Evolutionary conservation across 1,140 invertebrate species (phyloP), one percentile per base, ranked within the genome.

Genomic region (Dolichoris vasculosae): DNA sequence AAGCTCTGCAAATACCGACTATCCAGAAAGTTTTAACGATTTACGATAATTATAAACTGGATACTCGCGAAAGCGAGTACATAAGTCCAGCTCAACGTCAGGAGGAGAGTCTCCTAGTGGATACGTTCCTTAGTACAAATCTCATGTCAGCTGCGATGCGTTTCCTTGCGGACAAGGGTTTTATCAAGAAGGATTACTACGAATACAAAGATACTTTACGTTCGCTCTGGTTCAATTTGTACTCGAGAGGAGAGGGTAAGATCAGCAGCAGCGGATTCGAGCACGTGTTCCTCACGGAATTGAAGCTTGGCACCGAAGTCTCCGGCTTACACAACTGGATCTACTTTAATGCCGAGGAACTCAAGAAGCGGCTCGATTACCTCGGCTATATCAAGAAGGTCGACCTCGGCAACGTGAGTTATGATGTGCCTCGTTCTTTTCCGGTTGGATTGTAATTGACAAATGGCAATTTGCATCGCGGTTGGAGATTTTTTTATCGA

Each of bases 271-370:
- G 96, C 40, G 97, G 96, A 2, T 98, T 98, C 89, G 97, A 98
- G 91, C 97, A 98, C 88, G 95, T 97, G 38, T 98, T 98, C 90
- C 93, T 98, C 2, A 96, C 97, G 0, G 97, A 98, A 94, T 93
- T 97, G 0, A 97, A 92, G 95, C 95, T 89, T 92, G 95, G 87
- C 15, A 89, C 88, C n/a, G 95, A 96, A 89, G 95, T 98, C 55
- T 94, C 94, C 89, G 97, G 97, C 20, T 93, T 98, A 82, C 97
- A 98, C 90, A 98, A 98, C 91, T 98, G 97, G 97, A 94, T 98
- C n/a, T 97, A 96, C 90, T 97, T 97, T 82, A 94, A 95, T 51
- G 94, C 95, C 80, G 95, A 97, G 93, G 97, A 98, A 93, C 88
- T 90, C 32, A 94, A 93, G 30, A 94, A 94, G 40, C 92, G 94